A percentile compares a stretch with the other conserved stretches of the same genome.
These are phyloP conservation scores for Diglossa cyanea DNA, from an alignment of 2,797 vertebrate genomes.

Conservation along the genomic window DNA sequence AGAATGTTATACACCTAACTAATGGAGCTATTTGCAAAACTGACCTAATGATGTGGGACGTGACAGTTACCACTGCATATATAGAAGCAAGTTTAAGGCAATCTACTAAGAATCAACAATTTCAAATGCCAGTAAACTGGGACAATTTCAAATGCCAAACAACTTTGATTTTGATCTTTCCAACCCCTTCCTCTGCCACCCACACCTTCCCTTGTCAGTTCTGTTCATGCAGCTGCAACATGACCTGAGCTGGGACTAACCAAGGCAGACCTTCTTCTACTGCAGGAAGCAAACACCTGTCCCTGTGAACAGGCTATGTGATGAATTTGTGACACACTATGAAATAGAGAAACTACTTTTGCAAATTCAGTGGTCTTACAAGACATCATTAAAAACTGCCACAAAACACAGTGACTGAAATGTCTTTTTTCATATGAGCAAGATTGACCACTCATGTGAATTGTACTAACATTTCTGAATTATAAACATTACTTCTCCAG, in stretches of 20 bases:
- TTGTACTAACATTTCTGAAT: not conserved
- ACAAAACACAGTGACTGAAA: not conserved
- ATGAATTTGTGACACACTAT: not conserved
- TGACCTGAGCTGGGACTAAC: not conserved
- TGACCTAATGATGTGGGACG: not conserved
- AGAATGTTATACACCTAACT: not conserved
- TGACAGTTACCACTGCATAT: not conserved
- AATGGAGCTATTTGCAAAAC: not conserved
- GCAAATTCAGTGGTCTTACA: not conserved
- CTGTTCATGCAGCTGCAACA: not conserved
- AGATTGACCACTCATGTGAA: not conserved
- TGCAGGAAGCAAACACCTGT: not conserved
- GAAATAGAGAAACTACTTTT: not conserved
- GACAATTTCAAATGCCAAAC: no score
- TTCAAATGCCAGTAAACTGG: not conserved
- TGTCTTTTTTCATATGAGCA: not conserved
- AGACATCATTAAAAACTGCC: not conserved
- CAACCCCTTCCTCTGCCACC: not conserved
- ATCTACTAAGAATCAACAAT: not conserved
- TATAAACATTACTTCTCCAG: not conserved
- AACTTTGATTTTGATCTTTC: not conserved
- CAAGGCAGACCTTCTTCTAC: not conserved
- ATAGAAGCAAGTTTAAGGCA: not conserved
- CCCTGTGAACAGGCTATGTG: not conserved
- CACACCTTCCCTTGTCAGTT: not conserved